Percentiles rank a stretch among this genome's conserved stretches.
phyloP scores from a whole-genome alignment of 2,888 invertebrate genomes.

The Rosalia funebris region DNA sequence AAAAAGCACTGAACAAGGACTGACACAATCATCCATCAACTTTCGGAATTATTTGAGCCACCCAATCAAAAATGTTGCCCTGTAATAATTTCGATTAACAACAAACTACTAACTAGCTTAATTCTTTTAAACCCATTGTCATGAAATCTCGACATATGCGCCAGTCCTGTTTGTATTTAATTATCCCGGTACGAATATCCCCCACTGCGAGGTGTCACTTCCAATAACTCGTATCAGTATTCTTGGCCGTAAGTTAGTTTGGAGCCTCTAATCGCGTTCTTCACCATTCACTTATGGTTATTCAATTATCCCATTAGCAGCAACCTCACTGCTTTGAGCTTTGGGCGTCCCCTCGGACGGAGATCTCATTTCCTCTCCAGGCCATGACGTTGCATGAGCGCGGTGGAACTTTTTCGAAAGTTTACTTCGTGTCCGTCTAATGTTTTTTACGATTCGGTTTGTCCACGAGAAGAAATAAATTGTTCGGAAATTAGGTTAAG shows the following conservation, averaged over 20 bases:
- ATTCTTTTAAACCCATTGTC: not conserved
- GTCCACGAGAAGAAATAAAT: too few species aligned
- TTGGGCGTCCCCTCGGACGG: slow-evolving; percentile 17
- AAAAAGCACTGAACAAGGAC: too few species aligned
- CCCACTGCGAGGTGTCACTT: slow-evolving; percentile 19
- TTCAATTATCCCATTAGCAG: slow-evolving; percentile 44
- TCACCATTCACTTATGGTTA: slow-evolving; percentile 42
- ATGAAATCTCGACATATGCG: slow-evolving; percentile 26
- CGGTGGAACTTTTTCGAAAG: not conserved
- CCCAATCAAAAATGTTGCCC: too few species aligned
- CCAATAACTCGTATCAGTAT: slow-evolving; percentile 18
- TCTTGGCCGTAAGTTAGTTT: slow-evolving; percentile 24
- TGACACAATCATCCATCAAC: too few species aligned
- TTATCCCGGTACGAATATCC: slow-evolving; percentile 18
- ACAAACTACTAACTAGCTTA: slow-evolving; percentile 8
- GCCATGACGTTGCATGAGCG: slow-evolving; percentile 1
- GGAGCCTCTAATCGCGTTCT: slow-evolving; percentile 39
- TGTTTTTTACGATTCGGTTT: not conserved
- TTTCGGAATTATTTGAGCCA: too few species aligned
- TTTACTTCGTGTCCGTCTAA: not conserved
- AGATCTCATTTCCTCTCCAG: slow-evolving; percentile 13
- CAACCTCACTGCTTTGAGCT: slow-evolving; percentile 26
- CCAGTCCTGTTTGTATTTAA: slow-evolving; percentile 23
- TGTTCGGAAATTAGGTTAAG: too few species aligned
- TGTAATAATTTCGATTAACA: not conserved